These are phyloP conservation scores for Momotus momota DNA, from an alignment of 2,797 vertebrate genomes.

Conservation along the genomic window DNA sequence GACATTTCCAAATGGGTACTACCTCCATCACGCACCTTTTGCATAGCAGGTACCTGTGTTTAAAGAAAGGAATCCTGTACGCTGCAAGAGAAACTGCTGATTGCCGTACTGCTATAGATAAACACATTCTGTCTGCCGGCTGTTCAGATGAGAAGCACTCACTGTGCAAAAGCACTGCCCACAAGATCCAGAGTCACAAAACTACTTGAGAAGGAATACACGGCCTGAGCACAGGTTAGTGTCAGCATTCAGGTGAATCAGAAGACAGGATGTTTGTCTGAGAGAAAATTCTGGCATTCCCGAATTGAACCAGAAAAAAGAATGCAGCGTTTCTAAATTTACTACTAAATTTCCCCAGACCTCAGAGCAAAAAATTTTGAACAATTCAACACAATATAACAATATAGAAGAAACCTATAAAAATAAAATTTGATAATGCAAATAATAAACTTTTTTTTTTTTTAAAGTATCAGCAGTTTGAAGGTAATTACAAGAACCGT, in stretches of 20 bases:
- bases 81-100: not conserved
- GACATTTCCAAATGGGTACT: not conserved
- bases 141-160: fast-evolving
- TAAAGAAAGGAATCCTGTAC: not conserved
- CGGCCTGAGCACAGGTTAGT: not conserved
- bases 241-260: fast-evolving
- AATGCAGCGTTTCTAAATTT: not conserved
- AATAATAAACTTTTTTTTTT: not conserved
- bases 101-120: fast-evolving
- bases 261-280: not conserved
- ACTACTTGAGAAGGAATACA: not conserved
- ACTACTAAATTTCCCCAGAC: not conserved
- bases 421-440: not conserved
- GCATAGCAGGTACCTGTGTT: fast-evolving
- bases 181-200: not conserved
- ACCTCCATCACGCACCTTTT: not conserved
- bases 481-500: not conserved
- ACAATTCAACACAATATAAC: not conserved
- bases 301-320: not conserved
- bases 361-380: not conserved
- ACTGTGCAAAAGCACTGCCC: not conserved
- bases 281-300: not conserved
- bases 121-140: not conserved
- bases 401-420: not conserved
- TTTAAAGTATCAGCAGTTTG: not conserved